Evolutionary conservation across 2,888 invertebrate species (phyloP), one percentile per base, ranked within the genome.

Genomic region (Diarsia brunnea): DNA sequence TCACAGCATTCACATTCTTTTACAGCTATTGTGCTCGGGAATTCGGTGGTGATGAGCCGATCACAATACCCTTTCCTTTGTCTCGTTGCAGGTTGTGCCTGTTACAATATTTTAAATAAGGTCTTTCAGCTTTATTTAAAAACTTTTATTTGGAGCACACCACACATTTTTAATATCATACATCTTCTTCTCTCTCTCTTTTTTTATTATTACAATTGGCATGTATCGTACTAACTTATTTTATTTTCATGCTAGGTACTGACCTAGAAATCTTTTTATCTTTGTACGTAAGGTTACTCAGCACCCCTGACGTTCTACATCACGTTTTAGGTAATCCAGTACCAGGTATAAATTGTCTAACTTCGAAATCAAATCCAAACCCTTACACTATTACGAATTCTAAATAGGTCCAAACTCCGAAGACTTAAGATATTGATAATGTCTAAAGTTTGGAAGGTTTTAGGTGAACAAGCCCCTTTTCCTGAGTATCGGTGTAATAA

Each of bases 391-490:
- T 76, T 53, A 79, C 51, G 38, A 61, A 73, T 80, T 76, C 61
- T n/a, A 61, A 53, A 80, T 73, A 73, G 74, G 47, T 43, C 74
- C n/a, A 63, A 81, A 80, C 27, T 80, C 12, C 14, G 43, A 73
- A 80, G 61, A 12, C 60, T 73, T 53, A 61, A 60, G 61, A 38
- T 73, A 63, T 53, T 63, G 74, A 47, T 73, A 77, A 73, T 63
- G 61, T 73, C 47, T 27, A 80, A 79, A 77, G 74, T 77, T 77
- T 60, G 43, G 5, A 4, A 55, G 47, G 14, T 53, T 72, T 53
- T n/a, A 21, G 38, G 38, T 80, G 53, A 73, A 63, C 61, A 24
- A 38, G 24, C 24, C 14, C 14, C 14, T 3, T 45, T 38, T 47
- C 19, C 4, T 12, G 43, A 79, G 58, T 60, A 31, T 71, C 27